A percentile compares a stretch with the other conserved stretches of the same genome.
phyloP scores from a whole-genome alignment of 2,113 vertebrate genomes.

The Anoplopoma fimbria region DNA sequence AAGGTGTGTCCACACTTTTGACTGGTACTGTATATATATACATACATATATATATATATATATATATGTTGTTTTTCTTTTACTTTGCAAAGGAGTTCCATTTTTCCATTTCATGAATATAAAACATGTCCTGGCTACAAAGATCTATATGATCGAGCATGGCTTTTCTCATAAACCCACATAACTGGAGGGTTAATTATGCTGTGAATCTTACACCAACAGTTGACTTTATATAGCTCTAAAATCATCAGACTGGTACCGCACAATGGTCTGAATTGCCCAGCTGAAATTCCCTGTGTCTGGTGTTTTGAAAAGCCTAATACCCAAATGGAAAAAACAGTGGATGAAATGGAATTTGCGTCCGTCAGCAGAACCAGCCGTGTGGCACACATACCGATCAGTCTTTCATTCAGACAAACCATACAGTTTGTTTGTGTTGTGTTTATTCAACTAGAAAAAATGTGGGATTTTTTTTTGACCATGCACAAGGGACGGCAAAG shows the following conservation, averaged over 20 bases:
- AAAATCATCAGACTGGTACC: constrained; percentile 39
- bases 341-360: constrained; percentile 74
- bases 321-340: constrained; percentile 68
- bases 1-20: too few relatives aligned
- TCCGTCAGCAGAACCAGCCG: constrained; percentile 64
- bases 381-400: constrained; percentile 59
- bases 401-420: constrained; percentile 58
- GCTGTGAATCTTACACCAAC: not conserved
- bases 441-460: constrained; percentile 56
- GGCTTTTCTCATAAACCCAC: not conserved
- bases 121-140: not conserved
- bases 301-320: constrained; percentile 66
- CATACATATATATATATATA: not conserved
- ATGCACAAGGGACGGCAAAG: not conserved
- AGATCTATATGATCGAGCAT: not conserved
- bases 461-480: constrained; percentile 8
- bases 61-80: not conserved
- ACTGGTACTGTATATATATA: not conserved
- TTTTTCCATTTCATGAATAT: not conserved
- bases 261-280: constrained; percentile 52
- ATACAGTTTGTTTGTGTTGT: constrained; percentile 61
- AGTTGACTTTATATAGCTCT: constrained; percentile 27
- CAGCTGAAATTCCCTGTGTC: constrained; percentile 47
- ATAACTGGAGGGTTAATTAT: not conserved
- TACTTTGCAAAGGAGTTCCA: not conserved